Percentiles rank a stretch among this genome's conserved stretches.
phyloP scores from a whole-genome alignment of 1,140 invertebrate genomes.

The Polyergus mexicanus region DNA sequence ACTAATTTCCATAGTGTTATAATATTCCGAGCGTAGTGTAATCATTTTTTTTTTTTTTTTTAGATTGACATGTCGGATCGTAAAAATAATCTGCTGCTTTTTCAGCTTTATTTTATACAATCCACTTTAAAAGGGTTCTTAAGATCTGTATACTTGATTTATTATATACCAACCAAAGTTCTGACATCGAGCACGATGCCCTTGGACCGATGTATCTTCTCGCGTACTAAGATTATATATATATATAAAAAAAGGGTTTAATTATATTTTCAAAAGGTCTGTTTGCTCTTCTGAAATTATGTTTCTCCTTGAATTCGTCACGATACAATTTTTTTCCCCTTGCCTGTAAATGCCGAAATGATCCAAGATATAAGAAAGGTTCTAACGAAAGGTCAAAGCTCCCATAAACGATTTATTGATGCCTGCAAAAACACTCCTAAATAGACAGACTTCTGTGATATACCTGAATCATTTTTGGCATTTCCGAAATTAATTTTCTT shows the following conservation, averaged over 20 bases:
- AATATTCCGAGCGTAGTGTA: not conserved
- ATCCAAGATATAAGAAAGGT: constrained; percentile 44
- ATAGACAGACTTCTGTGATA: constrained; percentile 24
- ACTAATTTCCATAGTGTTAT: not conserved
- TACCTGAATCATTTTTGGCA: constrained; percentile 11
- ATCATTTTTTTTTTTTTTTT: not conserved
- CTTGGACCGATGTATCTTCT: constrained; percentile 24
- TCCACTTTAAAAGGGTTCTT: not conserved
- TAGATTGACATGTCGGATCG: not conserved
- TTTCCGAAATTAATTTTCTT: constrained; percentile 28
- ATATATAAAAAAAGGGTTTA: constrained; percentile 68
- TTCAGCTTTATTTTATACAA: not conserved
- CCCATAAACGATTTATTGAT: constrained; percentile 53
- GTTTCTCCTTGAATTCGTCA: constrained; percentile 81
- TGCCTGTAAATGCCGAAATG: constrained; percentile 37
- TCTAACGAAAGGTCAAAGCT: constrained; percentile 45
- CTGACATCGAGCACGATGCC: not conserved
- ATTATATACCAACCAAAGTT: not conserved
- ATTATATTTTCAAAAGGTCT: constrained; percentile 59
- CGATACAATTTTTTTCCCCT: constrained; percentile 68
- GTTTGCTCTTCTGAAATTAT: constrained; percentile 71
- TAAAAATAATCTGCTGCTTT: constrained; percentile 7
- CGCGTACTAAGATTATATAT: constrained; percentile 70
- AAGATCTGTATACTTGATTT: not conserved
- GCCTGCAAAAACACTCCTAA: constrained; percentile 56